Conservation (phyloP, 2,888 invertebrate species). For the Lasioglossum malachurum region DNA sequence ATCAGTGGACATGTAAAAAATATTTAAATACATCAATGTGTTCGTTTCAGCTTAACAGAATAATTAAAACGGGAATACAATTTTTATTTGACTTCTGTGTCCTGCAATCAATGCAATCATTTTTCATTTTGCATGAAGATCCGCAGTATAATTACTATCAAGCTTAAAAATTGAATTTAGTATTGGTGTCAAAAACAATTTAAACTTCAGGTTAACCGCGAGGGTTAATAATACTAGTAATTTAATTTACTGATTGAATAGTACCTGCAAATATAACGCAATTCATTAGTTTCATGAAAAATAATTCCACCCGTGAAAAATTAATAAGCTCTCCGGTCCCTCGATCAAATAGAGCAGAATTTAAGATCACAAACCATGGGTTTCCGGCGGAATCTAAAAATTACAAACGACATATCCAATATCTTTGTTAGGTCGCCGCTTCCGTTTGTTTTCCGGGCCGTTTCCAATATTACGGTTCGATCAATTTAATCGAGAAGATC, state of each 20-base stretch:
- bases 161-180: too few species aligned
- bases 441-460: constrained; percentile 46
- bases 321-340: not conserved
- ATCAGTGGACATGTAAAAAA: too few species aligned
- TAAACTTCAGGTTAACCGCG: too few species aligned
- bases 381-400: not conserved
- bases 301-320: not conserved
- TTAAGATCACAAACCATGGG: not conserved
- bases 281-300: not conserved
- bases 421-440: constrained; percentile 18
- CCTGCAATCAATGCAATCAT: too few species aligned
- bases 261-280: not conserved
- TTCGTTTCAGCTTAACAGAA: too few species aligned
- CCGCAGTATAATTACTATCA: too few species aligned
- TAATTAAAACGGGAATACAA: too few species aligned
- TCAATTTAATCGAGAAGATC: constrained; percentile 50
- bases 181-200: too few species aligned
- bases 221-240: too few species aligned
- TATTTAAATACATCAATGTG: too few species aligned
- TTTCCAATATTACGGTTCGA: constrained; percentile 35
- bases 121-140: too few species aligned
- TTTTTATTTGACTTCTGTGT: too few species aligned
- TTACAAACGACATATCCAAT: constrained; percentile 18
- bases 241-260: not conserved
- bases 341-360: not conserved